These are phyloP conservation scores for Xestia sexstrigata DNA, from an alignment of 2,888 invertebrate species.

Conservation along the genomic window DNA sequence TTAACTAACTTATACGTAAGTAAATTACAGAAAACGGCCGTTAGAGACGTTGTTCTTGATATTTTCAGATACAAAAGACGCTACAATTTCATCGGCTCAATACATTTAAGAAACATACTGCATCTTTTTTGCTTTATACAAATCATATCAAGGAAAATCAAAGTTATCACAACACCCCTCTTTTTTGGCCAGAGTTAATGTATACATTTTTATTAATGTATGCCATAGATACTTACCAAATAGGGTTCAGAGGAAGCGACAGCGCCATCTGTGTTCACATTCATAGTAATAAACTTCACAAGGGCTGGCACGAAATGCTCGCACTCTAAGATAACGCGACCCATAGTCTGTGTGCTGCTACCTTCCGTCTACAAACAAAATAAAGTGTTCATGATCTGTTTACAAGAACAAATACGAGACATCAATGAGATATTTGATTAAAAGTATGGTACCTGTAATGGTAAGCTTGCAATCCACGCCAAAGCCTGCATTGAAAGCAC, in stretches of 20 bases:
- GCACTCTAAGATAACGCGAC: slow-evolving; percentile 92
- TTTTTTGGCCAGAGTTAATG: too few relatives aligned
- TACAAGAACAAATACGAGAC: not conserved
- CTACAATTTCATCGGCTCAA: not conserved
- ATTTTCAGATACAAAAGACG: not conserved
- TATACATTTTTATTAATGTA: not conserved
- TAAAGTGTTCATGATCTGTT: not conserved
- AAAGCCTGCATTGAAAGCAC: slow-evolving; percentile 94
- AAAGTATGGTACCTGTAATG: slow-evolving; percentile 74
- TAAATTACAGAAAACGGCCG: too few relatives aligned
- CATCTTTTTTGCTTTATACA: not conserved
- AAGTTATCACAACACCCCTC: not conserved
- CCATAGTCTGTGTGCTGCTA: slow-evolving; percentile 90
- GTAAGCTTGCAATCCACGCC: slow-evolving; percentile 93
- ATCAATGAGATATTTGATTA: not conserved
- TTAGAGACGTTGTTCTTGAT: not conserved
- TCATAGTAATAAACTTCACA: slow-evolving; percentile 92
- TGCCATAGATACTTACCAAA: slow-evolving; percentile 75
- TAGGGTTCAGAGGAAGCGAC: slow-evolving; percentile 84
- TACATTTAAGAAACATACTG: not conserved
- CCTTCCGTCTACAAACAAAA: slow-evolving; percentile 79
- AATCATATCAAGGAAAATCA: not conserved
- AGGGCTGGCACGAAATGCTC: slow-evolving; percentile 93
- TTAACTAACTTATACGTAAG: too few relatives aligned
- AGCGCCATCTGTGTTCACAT: slow-evolving; percentile 84